Percentiles rank a stretch among this genome's conserved stretches.
These are phyloP conservation scores for Microtus ochrogaster DNA, from an alignment of 2,113 vertebrate genomes.

Conservation along the genomic window DNA sequence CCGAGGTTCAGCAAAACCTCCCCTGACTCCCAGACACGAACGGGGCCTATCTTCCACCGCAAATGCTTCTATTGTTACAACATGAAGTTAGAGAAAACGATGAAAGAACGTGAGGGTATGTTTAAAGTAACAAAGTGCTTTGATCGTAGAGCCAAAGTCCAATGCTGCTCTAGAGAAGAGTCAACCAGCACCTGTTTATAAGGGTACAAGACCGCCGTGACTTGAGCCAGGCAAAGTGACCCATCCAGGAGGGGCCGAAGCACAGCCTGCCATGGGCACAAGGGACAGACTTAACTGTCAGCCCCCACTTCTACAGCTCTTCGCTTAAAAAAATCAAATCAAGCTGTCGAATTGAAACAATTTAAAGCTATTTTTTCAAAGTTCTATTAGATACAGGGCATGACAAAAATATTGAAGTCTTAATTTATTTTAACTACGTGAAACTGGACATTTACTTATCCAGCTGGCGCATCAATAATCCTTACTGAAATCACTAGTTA, in stretches of 20 bases:
- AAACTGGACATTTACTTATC: neutral
- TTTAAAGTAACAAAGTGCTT: neutral
- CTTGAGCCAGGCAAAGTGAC: neutral
- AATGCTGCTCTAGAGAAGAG: constrained; percentile 10
- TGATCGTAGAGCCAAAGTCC: neutral
- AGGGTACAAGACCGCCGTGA: neutral
- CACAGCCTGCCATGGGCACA: neutral
- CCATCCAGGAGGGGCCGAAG: accelerated
- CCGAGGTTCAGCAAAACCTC: neutral
- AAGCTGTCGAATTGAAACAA: neutral
- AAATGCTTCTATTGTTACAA: neutral
- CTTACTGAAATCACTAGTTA: neutral
- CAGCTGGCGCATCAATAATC: neutral
- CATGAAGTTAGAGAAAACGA: neutral
- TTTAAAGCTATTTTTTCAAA: constrained; percentile 5
- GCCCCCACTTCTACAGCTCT: neutral
- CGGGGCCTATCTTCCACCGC: neutral
- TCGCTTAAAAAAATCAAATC: neutral
- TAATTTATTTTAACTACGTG: constrained; percentile 46
- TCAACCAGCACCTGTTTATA: neutral
- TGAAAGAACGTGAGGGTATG: neutral
- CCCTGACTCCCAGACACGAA: neutral
- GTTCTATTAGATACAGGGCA: neutral
- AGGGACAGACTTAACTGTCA: neutral
- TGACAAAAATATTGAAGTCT: neutral